Base-by-base conservation (phyloP, 92 coral and sea anemone genomes). In the Hydrozoanthus gracilis region DNA sequence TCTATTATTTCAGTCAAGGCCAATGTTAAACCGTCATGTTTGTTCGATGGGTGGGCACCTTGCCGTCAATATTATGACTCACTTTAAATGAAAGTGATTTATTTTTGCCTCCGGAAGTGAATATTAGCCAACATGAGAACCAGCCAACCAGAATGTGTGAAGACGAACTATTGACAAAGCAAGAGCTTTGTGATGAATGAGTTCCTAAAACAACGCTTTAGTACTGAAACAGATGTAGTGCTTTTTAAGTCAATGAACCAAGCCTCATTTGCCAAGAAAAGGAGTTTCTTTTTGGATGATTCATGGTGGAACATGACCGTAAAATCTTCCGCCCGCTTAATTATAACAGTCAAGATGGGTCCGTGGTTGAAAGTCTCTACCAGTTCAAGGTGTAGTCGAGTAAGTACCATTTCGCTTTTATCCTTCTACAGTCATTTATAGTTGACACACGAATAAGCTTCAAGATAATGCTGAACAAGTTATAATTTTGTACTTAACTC, bases 121-220 rank as follows among this genome's bases (percentile, higher is more conserved):
- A 65, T 80, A 80, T 80, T 80, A 74, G 56, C 18, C 55, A 18
- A 66, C 85, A 65, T 64, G 45, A 17, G 15, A 55, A 46, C 44
- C 73, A 79, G 56, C 84, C 84, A 80, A 80, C 85, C 85, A 80
- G 73, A 49, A 51, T 16, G 85, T 65, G 60, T 46, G 48, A 52
- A 80, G 35, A 48, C 47, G 73, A 66, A 65, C 62, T 45, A 8
- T 58, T 58, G 85, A 80, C 85, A 80, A 66, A 17, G 85, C 74
- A 48, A 10, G 47, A 80, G 85, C 85, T 52, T 4, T 65, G 73
- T n/a, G 74, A 80, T 80, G 85, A 80, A 80, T 80, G 67, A 58
- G 73, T 80, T 1, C 67, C 39, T 6, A 18, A 51, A 65, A 66
- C 85, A 78, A 44, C 83, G 83, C 46, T 79, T 45, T 58, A 55